phyloP scores from a whole-genome alignment of 1,140 invertebrate genomes.

The Drosophila sp. region DNA sequence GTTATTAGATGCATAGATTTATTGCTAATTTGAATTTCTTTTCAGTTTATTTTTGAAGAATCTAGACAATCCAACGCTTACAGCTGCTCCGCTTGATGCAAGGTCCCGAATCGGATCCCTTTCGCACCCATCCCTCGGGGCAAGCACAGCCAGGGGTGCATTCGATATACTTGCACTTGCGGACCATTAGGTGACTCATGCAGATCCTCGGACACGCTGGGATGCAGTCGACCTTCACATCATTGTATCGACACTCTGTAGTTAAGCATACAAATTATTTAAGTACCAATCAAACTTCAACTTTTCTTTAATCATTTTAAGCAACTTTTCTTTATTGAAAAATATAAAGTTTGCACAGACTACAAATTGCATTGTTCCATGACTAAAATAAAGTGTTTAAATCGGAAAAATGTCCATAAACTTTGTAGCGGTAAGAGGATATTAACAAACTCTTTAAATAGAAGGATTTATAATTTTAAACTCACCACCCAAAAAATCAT shows the following conservation, averaged over 20 bases:
- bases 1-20: background rate
- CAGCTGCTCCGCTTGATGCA: conserved; percentile 38
- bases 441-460: background rate
- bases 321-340: no score
- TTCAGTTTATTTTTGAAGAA: background rate
- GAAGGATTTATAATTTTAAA: background rate
- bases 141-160: conserved; percentile 54
- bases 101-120: background rate
- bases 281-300: background rate
- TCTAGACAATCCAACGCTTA: conserved; percentile 34
- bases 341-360: no score
- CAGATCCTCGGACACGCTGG: conserved; percentile 49
- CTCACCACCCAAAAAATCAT: conserved; percentile 11
- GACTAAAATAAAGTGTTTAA: no score
- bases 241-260: conserved; percentile 26
- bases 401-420: no score
- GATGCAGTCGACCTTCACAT: conserved; percentile 36
- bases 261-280: background rate
- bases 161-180: conserved; percentile 9
- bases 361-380: no score
- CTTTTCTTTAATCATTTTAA: no score
- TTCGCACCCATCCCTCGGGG: conserved; percentile 30
- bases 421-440: background rate
- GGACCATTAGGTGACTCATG: background rate
- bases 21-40: background rate